Conservation (phyloP, 2,888 invertebrate species). For the Blastobasis lacticolella region DNA sequence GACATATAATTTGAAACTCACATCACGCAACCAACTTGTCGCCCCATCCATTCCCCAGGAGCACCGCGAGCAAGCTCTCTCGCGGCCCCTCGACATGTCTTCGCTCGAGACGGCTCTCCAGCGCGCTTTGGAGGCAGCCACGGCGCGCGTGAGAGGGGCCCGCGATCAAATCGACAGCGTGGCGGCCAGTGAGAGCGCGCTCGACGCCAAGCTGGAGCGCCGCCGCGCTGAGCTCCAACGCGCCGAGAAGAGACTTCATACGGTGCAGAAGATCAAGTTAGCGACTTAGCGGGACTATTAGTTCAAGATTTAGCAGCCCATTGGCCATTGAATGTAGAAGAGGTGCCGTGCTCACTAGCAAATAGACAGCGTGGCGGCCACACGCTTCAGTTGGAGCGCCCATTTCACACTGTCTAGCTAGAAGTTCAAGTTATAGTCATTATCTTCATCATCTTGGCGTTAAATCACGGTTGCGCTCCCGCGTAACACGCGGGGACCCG, state of each 20-base stretch:
- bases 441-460: too few species aligned
- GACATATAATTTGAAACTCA: too few species aligned
- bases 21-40: too few species aligned
- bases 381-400: too few species aligned
- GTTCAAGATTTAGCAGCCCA: too few species aligned
- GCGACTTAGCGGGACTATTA: conserved; percentile 3
- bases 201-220: conserved; percentile 94
- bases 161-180: conserved; percentile 87
- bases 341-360: too few species aligned
- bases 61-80: conserved; percentile 84
- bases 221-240: conserved; percentile 91
- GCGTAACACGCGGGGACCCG: too few species aligned
- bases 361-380: too few species aligned
- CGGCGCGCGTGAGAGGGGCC: conserved; percentile 81
- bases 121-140: conserved; percentile 81
- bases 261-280: conserved; percentile 94
- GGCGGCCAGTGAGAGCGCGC: conserved; percentile 88
- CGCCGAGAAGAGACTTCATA: conserved; percentile 93
- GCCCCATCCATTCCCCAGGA: conserved; percentile 38
- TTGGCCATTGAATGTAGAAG: too few species aligned
- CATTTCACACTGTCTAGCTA: too few species aligned
- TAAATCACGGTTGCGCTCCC: too few species aligned
- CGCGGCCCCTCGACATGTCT: conserved; percentile 86
- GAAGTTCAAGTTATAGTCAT: too few species aligned
- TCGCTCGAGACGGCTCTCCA: conserved; percentile 87